Percentiles rank a stretch among this genome's conserved stretches.
Evolutionary conservation across 2,797 vertebrate species (phyloP).

Genomic region (Linurgus olivaceus): DNA sequence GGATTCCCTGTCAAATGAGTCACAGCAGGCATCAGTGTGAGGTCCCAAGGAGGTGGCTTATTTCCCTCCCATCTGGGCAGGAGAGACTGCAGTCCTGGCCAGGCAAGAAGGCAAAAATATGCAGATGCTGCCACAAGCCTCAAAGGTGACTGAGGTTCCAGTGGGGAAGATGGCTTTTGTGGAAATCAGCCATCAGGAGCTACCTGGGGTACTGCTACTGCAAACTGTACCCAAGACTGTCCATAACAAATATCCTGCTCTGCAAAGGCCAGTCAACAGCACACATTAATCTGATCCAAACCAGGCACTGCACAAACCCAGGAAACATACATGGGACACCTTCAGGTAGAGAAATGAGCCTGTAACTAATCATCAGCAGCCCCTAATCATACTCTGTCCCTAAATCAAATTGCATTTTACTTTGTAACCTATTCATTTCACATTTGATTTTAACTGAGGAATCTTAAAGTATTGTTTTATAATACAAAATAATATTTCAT

Average conservation of each 20-base stretch:
- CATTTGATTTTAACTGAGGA: not conserved
- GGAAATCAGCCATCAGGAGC: not conserved
- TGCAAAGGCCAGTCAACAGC: not conserved
- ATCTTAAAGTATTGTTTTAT: not conserved
- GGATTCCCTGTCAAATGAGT: not conserved
- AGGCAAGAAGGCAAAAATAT: not conserved
- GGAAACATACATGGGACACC: not conserved
- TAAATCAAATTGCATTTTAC: not conserved
- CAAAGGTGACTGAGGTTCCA: not conserved
- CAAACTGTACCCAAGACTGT: not conserved
- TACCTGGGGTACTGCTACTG: not conserved
- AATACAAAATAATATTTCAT: not conserved
- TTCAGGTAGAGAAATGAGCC: not conserved
- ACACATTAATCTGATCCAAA: not conserved
- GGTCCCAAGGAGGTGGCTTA: not conserved
- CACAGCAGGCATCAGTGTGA: not conserved
- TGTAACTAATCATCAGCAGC: not conserved
- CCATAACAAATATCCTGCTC: not conserved
- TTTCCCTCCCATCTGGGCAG: not conserved
- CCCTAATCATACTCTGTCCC: not conserved
- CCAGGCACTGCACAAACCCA: not conserved
- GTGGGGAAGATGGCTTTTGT: not conserved
- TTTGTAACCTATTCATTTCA: not conserved
- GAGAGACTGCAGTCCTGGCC: not conserved
- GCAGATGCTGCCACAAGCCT: not conserved